Base-by-base conservation (phyloP, 2,113 vertebrate species). In the Onychostoma macrolepis region DNA sequence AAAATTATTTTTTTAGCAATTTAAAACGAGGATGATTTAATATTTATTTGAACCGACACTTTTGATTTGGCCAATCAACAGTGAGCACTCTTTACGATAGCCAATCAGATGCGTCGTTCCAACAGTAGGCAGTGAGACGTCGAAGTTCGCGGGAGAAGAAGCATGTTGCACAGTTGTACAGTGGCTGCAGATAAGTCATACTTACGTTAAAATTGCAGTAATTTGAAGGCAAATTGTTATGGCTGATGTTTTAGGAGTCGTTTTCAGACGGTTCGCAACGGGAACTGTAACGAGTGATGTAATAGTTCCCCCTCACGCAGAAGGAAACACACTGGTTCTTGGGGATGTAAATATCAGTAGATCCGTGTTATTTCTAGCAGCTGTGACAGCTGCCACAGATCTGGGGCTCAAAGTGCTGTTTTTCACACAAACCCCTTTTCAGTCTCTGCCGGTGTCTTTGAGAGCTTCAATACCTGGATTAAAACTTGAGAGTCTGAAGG, bases 381-480 rank as follows among this genome's bases (percentile, higher is more conserved):
- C 94, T 12, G 89, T 95, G 6, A 93, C 92, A 0, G 94, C 95
- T 0, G 94, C 95, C 28, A 90, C 93, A 0, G 90, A 94, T 80
- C 11, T 89, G 69, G 94, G 90, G 1, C 9, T 90, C 0, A 92
- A 41, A 63, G 94, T 95, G 10, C 2, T 93, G 28, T 95, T 95
- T 91, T 94, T 95, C 87, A 92, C 92, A 13, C 93, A 87, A 1
- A 92, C 87, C 13, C 91, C 90, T 6, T 94, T 95, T 6, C 92
- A 94, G 76, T 94, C 90, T 12, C 93, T 95, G 1, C 95, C 94
- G 0, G 85, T 43, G 13, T 85, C 85, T 69, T 75, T 95, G 45
- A 93, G 94, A 67, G 91, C 83, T 26, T 88, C 90, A 28, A 24
- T 91, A 5, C 90, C 93, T 3, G 87, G 50, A 69, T 87, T 93